Evolutionary conservation across 2,113 vertebrate genomes (phyloP), one percentile per base, ranked within the genome.

Genomic region (Brachirus orientalis): DNA sequence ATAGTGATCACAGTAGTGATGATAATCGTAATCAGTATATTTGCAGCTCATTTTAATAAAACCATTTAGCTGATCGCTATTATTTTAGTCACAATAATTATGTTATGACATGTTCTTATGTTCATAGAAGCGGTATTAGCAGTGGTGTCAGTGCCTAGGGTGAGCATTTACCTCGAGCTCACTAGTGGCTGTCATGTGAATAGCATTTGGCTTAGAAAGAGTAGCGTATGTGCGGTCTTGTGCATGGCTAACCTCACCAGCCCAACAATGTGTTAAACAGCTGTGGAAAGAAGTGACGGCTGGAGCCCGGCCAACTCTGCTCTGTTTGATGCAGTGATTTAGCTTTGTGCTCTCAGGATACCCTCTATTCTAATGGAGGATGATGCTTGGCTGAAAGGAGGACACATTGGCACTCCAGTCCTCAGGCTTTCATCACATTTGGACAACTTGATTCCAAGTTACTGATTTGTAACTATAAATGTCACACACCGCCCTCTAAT

Each of bases 261-360:
- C 57, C 50, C 20, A 52, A 22, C 77, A 86, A 77, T 83, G 83
- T 88, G 89, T 77, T 63, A 65, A 81, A 68, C 87, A 88, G 86
- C 84, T 89, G 84, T 85, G 87, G 28, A 28, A 28, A 6, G 82
- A 79, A 82, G 82, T 79, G 77, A 78, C 19, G 56, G 69, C 74
- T 85, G 80, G 80, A 77, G 63, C 46, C 0, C 0, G 2, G 79
- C 79, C 82, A 79, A 65, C 20, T 40, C 45, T 1, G 10, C 59
- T 73, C 64, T 28, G 45, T 84, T 86, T 87, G 72, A 89, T 84
- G 69, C 78, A 43, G 72, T 52, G 77, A 84, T 87, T 87, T 79
- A 79, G 79, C 72, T 51, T 44, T 48, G 59, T 72, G 79, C 78
- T 67, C 75, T 44, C 55, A 63, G 63, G 72, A 80, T 84, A 85